Evolutionary conservation across 2,113 vertebrate species (phyloP).

Genomic region (Lophochroa leadbeateri): DNA sequence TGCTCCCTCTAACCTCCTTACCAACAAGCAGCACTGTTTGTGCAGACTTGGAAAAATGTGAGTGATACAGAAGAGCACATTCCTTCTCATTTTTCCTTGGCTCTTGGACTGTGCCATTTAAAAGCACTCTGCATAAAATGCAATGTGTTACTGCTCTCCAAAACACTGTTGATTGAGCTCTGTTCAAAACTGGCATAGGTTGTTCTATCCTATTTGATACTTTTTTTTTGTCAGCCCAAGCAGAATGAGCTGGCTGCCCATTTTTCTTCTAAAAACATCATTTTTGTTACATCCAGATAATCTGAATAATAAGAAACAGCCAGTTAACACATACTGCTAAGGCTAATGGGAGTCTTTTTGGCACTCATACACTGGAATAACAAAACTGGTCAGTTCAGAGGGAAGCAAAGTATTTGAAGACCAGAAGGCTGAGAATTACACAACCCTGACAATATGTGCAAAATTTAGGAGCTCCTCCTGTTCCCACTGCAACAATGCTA

Average conservation of each 20-base stretch:
- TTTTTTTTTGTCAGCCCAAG: background rate
- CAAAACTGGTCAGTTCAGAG: background rate
- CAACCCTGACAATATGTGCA: background rate
- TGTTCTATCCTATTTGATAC: background rate
- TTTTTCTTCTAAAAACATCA: background rate
- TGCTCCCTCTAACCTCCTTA: background rate
- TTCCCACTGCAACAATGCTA: background rate
- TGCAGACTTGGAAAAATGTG: background rate
- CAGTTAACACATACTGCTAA: background rate
- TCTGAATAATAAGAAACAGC: background rate
- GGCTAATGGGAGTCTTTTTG: background rate
- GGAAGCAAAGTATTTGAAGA: background rate
- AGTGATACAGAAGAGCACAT: background rate
- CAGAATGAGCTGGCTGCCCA: background rate
- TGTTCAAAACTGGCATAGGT: background rate
- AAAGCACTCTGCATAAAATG: background rate
- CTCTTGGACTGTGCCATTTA: background rate
- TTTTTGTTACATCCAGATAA: background rate
- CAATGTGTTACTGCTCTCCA: background rate
- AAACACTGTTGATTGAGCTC: background rate
- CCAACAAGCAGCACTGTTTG: background rate
- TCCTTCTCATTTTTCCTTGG: background rate
- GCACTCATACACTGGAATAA: background rate
- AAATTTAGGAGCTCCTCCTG: background rate
- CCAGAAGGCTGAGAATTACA: background rate